Evolutionary conservation across 2,888 invertebrate species (phyloP).

Genomic region (Scaptomyza tumidula): DNA sequence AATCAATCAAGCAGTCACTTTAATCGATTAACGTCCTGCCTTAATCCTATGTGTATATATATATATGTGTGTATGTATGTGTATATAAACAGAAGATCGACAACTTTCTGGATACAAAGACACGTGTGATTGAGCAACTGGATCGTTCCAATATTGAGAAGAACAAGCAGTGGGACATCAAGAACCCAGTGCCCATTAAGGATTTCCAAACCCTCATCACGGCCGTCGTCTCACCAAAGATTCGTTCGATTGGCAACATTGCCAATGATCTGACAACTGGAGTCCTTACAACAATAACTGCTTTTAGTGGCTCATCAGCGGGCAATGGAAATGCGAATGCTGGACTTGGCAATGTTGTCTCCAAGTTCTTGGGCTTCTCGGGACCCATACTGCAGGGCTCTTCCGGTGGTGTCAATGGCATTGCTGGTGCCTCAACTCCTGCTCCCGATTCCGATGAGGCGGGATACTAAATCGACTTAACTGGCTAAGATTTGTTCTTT

Average conservation of each 20-base stretch:
- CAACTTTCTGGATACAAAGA: conserved; percentile 92
- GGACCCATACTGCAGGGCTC: conserved; percentile 84
- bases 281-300: conserved; percentile 85
- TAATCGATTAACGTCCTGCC: conserved; percentile 73
- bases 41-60: not conserved
- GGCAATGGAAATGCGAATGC: conserved; percentile 84
- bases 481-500: conserved; percentile 9
- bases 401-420: conserved; percentile 76
- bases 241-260: conserved; percentile 89
- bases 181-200: conserved; percentile 87
- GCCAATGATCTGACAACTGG: conserved; percentile 87
- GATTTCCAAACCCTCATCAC: conserved; percentile 88
- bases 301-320: conserved; percentile 85
- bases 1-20: not conserved
- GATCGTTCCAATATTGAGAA: conserved; percentile 91
- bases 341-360: conserved; percentile 83
- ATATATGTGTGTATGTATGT: not conserved
- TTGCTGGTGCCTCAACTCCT: conserved; percentile 74
- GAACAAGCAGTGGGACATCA: conserved; percentile 91
- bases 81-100: conserved; percentile 89
- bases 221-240: conserved; percentile 89
- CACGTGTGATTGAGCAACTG: conserved; percentile 88
- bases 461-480: conserved; percentile 73
- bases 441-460: conserved; percentile 83
- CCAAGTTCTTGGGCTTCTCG: conserved; percentile 83